A percentile compares a stretch with the other conserved stretches of the same genome.
phyloP scores from a whole-genome alignment of 1,140 invertebrate species.

The Sinella curviseta region DNA sequence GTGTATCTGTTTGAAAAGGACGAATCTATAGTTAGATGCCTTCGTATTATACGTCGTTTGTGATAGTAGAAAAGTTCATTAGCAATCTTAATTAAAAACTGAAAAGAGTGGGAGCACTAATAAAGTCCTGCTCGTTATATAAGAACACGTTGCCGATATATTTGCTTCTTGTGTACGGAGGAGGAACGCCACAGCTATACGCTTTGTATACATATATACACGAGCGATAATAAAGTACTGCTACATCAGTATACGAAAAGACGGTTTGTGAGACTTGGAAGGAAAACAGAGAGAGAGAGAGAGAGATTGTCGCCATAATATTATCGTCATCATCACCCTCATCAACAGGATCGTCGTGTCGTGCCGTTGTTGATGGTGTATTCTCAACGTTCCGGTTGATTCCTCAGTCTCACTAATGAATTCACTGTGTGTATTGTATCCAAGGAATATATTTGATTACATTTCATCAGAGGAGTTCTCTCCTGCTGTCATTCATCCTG shows the following conservation, averaged over 20 bases:
- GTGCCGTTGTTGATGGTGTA: conserved; percentile 16
- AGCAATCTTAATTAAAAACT: conserved; percentile 28
- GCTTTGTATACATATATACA: background rate
- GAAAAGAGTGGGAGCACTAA: conserved; percentile 18
- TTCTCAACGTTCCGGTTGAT: conserved; percentile 24
- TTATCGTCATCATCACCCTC: conserved; percentile 22
- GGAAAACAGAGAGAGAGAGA: background rate
- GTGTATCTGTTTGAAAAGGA: background rate
- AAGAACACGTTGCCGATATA: background rate
- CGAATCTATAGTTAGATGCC: background rate
- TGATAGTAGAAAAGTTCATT: conserved; percentile 19
- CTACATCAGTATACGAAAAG: background rate
- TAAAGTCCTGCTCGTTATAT: background rate
- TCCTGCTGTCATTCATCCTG: conserved; percentile 23
- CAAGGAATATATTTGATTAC: conserved; percentile 25
- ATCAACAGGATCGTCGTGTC: conserved; percentile 22
- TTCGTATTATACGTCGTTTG: background rate
- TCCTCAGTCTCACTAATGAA: conserved; percentile 24
- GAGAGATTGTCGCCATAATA: conserved; percentile 23
- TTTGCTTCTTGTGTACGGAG: background rate
- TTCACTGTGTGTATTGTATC: conserved; percentile 25
- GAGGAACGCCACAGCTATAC: background rate
- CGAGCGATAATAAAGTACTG: background rate
- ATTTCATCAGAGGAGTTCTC: conserved; percentile 24
- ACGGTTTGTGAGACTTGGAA: background rate